These are phyloP conservation scores for Vireo altiloquus DNA, from an alignment of 2,113 vertebrate genomes.

Conservation along the genomic window DNA sequence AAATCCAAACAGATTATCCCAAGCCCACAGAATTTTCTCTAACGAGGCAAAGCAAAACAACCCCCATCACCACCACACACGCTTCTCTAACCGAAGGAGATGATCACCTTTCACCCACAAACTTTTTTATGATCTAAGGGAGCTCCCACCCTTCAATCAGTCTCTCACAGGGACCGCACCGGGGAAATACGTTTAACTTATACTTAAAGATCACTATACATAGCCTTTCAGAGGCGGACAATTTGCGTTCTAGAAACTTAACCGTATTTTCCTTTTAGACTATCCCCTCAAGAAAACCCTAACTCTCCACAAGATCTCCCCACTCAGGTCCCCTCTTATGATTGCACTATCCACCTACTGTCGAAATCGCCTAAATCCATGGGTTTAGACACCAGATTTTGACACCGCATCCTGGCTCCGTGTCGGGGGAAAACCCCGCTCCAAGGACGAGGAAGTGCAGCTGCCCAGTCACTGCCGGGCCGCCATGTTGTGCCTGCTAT, in stretches of 20 bases:
- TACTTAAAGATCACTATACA: neutral
- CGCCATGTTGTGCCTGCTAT: conserved; percentile 53
- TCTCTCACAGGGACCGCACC: neutral
- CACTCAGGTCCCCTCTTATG: neutral
- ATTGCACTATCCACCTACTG: neutral
- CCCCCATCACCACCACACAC: neutral
- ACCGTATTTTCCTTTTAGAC: neutral
- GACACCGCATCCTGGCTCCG: neutral
- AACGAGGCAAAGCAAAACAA: neutral
- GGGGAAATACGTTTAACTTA: neutral
- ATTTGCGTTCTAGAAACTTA: neutral
- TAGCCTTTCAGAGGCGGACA: neutral
- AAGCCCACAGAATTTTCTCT: neutral
- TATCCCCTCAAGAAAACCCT: neutral
- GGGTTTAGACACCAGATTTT: neutral
- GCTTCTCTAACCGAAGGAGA: neutral
- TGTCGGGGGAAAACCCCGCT: neutral
- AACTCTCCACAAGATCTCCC: neutral
- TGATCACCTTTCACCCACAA: neutral
- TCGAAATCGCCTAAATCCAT: neutral
- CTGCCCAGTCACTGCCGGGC: conserved; percentile 54
- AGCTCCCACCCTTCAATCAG: neutral
- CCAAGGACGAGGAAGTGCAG: neutral
- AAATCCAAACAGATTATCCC: neutral
- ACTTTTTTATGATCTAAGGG: neutral